phyloP scores from a whole-genome alignment of 2,888 invertebrate species.

The Allacma fusca region DNA sequence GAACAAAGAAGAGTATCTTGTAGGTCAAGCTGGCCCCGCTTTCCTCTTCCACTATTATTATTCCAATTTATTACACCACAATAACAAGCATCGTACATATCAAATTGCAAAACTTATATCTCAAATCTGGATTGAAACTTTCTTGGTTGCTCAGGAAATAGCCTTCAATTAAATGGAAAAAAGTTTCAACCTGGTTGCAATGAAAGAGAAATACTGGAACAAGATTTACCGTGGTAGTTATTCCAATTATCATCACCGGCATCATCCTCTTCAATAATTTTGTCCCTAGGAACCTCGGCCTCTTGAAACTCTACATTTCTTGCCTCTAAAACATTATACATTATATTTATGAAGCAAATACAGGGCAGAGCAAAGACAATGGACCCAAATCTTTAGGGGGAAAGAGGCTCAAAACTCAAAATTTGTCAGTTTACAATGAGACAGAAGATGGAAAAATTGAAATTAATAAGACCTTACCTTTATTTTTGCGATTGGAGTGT shows the following conservation, averaged over 20 bases:
- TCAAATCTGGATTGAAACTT: neutral
- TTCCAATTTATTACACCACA: neutral
- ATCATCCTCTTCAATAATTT: slow-evolving; percentile 38
- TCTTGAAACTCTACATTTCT: slow-evolving; percentile 32
- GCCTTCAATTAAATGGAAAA: too few species aligned
- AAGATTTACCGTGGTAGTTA: slow-evolving; percentile 28
- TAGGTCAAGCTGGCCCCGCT: slow-evolving; percentile 37
- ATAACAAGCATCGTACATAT: neutral
- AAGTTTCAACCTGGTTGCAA: too few species aligned
- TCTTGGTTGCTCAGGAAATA: neutral
- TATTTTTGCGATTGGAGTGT: slow-evolving; percentile 34
- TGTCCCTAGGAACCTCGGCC: slow-evolving; percentile 30
- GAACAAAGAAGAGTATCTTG: slow-evolving; percentile 43
- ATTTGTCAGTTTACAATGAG: too few species aligned
- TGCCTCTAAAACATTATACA: slow-evolving; percentile 1
- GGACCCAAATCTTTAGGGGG: too few species aligned
- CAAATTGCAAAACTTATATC: too few species aligned
- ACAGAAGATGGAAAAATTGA: too few species aligned
- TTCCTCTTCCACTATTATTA: slow-evolving; percentile 32
- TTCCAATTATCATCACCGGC: slow-evolving; percentile 26
- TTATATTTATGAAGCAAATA: neutral
- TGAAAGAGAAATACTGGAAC: neutral
- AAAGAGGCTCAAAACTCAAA: too few species aligned
- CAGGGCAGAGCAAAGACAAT: neutral
- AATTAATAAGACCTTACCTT: slow-evolving; percentile 41